Evolutionary conservation across 2,113 vertebrate species (phyloP).

Genomic region (Heterotis niloticus): DNA sequence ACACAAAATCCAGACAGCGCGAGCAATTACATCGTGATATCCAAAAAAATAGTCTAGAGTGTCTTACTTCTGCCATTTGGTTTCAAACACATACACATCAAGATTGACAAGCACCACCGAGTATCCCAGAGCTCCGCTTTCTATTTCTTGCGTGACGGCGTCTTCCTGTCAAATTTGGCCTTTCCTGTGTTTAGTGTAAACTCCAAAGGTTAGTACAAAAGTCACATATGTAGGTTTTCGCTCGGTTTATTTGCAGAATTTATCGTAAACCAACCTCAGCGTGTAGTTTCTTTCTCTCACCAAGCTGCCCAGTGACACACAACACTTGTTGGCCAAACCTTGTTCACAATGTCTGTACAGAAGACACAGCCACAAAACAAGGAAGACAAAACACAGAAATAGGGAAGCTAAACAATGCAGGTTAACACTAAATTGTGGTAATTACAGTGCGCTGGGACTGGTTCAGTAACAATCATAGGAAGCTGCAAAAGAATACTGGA

Average conservation of each 20-base stretch:
- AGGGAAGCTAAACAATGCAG: background rate
- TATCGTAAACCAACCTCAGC: background rate
- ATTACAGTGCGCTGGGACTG: background rate
- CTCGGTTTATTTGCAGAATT: background rate
- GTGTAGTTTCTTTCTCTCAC: background rate
- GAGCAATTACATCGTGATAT: background rate
- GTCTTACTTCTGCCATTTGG: background rate
- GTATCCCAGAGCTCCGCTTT: background rate
- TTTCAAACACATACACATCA: background rate
- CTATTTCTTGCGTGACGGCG: background rate
- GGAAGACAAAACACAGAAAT: background rate
- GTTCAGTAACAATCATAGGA: background rate
- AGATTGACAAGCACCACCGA: background rate
- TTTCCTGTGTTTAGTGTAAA: constrained; percentile 21
- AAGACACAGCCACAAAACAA: background rate
- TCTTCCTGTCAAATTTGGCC: background rate
- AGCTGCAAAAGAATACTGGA: background rate
- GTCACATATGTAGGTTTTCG: background rate
- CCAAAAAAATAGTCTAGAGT: background rate
- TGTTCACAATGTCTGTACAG: background rate
- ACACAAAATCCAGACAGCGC: background rate
- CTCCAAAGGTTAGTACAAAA: background rate
- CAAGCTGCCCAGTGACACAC: background rate
- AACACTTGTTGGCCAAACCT: background rate
- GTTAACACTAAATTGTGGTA: background rate